Percentiles rank a stretch among this genome's conserved stretches.
These are phyloP conservation scores for Zoanthus solanderi DNA, from an alignment of 92 coral and sea anemone genomes.

Conservation along the genomic window DNA sequence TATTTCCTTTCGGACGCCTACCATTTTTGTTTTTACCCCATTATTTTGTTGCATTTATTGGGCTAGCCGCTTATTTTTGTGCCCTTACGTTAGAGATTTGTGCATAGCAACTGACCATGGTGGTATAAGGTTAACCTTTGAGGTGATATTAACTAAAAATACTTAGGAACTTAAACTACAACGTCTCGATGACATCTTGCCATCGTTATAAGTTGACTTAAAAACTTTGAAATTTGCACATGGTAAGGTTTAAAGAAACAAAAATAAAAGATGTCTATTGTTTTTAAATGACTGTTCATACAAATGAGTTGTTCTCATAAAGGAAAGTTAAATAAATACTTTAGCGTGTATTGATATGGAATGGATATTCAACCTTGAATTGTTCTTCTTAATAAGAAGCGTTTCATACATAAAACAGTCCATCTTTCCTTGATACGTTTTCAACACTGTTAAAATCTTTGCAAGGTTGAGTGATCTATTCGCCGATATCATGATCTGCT, in stretches of 20 bases:
- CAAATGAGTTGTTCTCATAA: background rate
- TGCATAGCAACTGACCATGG: no score
- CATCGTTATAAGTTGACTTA: no score
- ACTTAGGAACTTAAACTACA: no score
- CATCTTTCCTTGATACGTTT: conserved; percentile 61
- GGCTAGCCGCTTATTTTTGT: no score
- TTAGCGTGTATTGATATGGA: background rate
- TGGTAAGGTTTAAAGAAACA: background rate
- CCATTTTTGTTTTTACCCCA: no score
- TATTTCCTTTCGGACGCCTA: no score
- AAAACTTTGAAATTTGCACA: conserved; percentile 13
- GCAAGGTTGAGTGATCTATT: conserved; percentile 36
- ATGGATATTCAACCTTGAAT: conserved; percentile 9
- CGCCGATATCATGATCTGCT: conserved; percentile 41
- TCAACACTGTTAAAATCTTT: conserved; percentile 40
- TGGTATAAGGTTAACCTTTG: no score
- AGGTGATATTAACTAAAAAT: no score
- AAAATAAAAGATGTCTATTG: background rate
- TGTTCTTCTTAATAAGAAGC: conserved; percentile 39
- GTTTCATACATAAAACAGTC: conserved; percentile 44
- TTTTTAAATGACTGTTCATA: no score
- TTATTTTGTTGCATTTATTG: no score
- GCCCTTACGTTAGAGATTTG: no score
- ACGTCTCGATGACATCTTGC: no score
- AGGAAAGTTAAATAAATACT: conserved; percentile 35